These are phyloP conservation scores for Entomobrya proxima DNA, from an alignment of 2,888 invertebrate species.

Conservation along the genomic window DNA sequence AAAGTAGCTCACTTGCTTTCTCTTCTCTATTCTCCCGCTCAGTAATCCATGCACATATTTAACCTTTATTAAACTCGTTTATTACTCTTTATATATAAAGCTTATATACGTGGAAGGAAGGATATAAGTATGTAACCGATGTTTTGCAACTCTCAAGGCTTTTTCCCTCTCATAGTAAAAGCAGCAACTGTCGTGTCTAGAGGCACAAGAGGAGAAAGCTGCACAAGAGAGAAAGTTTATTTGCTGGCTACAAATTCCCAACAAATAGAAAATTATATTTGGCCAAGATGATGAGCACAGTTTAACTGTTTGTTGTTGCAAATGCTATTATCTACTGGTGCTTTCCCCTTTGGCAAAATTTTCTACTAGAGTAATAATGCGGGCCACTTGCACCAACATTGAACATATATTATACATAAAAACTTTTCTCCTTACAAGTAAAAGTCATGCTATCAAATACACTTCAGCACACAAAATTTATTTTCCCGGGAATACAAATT, in stretches of 20 bases:
- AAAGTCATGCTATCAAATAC: no score
- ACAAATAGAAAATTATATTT: neutral
- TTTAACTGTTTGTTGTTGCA: neutral
- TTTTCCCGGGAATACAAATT: no score
- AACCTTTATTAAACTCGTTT: constrained; percentile 56
- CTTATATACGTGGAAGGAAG: neutral
- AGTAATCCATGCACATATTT: constrained; percentile 62
- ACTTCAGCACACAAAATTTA: no score
- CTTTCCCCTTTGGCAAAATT: neutral
- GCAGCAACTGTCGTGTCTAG: no score
- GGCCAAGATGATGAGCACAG: neutral
- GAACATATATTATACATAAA: neutral
- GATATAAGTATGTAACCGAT: neutral
- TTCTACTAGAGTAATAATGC: neutral
- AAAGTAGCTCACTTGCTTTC: constrained; percentile 36
- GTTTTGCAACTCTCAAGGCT: neutral
- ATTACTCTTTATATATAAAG: neutral
- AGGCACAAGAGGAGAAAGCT: no score
- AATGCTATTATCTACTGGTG: neutral
- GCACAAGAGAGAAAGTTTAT: neutral
- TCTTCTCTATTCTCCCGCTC: neutral
- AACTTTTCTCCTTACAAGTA: neutral
- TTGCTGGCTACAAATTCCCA: constrained; percentile 12
- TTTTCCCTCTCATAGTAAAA: no score
- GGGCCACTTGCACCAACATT: neutral